Percentiles rank a stretch among this genome's conserved stretches.
Evolutionary conservation across 1,140 invertebrate species (phyloP).

Genomic region (Lerema accius): DNA sequence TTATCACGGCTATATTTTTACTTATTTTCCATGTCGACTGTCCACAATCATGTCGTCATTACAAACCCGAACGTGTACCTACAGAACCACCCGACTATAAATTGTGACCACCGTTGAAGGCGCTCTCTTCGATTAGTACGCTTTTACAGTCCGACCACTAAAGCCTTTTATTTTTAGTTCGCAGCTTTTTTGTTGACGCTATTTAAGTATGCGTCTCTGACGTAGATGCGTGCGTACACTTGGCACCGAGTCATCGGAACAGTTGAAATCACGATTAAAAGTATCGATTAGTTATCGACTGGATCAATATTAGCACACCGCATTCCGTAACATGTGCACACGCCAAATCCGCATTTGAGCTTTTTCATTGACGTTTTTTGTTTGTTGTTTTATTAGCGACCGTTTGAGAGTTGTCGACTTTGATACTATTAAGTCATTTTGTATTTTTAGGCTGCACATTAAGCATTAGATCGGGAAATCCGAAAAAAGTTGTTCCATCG

Average conservation of each 20-base stretch:
- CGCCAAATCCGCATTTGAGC: constrained; percentile 74
- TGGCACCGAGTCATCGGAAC: constrained; percentile 38
- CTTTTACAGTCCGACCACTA: constrained; percentile 57
- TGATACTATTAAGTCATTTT: constrained; percentile 70
- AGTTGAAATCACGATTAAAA: constrained; percentile 43
- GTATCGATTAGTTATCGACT: constrained; percentile 52
- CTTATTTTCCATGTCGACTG: constrained; percentile 75
- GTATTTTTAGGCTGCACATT: constrained; percentile 68
- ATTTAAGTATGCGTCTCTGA: constrained; percentile 2
- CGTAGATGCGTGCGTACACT: constrained; percentile 15
- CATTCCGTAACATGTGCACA: constrained; percentile 65
- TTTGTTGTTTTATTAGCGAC: constrained; percentile 75
- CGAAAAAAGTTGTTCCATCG: constrained; percentile 45
- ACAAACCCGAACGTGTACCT: constrained; percentile 67
- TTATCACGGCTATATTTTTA: constrained; percentile 78
- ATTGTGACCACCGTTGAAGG: constrained; percentile 73
- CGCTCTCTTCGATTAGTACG: constrained; percentile 66
- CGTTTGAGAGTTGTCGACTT: constrained; percentile 76
- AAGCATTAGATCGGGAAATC: constrained; percentile 52
- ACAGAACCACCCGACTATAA: constrained; percentile 70
- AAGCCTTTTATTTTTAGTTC: constrained; percentile 37
- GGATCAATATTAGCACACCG: constrained; percentile 65
- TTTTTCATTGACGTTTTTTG: constrained; percentile 65
- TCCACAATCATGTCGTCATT: constrained; percentile 78
- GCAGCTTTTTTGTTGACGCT: constrained; percentile 8